Conservation (phyloP, 1,140 invertebrate species). For the Papilio machaon region DNA sequence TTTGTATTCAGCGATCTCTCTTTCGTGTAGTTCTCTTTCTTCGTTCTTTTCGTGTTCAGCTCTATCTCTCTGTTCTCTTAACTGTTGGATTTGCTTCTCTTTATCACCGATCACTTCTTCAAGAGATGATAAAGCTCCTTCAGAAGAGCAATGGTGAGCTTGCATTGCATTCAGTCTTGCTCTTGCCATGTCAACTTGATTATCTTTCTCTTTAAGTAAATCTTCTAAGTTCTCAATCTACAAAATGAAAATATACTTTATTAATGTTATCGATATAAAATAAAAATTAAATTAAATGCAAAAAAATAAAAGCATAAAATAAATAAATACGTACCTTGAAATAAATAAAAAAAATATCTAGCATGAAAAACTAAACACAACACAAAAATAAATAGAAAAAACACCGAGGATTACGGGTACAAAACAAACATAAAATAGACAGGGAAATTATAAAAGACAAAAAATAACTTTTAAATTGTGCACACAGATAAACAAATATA, state of each 20-base stretch:
- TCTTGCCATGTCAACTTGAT: conserved; percentile 97
- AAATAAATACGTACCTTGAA: conserved; percentile 53
- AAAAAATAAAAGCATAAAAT: conserved; percentile 43
- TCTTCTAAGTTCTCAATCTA: conserved; percentile 99
- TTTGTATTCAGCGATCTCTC: conserved; percentile 97
- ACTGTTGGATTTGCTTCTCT: conserved; percentile 96
- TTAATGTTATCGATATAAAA: conserved; percentile 23
- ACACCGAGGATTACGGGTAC: conserved; percentile 8
- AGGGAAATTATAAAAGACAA: conserved; percentile 1
- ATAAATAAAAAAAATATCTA: conserved; percentile 39
- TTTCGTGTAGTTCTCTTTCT: conserved; percentile 96
- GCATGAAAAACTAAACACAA: conserved; percentile 44
- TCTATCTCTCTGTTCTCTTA: conserved; percentile 94
- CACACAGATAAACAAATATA: not conserved
- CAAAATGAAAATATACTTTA: conserved; percentile 45
- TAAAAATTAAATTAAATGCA: conserved; percentile 41
- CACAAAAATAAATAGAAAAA: conserved; percentile 42
- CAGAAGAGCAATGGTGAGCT: conserved; percentile 95
- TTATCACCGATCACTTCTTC: conserved; percentile 98
- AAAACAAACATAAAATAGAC: conserved; percentile 40
- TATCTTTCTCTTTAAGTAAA: conserved; percentile 98
- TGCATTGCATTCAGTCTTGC: conserved; percentile 94
- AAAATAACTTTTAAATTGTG: not conserved
- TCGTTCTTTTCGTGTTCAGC: conserved; percentile 98
- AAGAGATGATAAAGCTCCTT: conserved; percentile 94